phyloP scores from a whole-genome alignment of 2,888 invertebrate species.

The Carabus problematicus region DNA sequence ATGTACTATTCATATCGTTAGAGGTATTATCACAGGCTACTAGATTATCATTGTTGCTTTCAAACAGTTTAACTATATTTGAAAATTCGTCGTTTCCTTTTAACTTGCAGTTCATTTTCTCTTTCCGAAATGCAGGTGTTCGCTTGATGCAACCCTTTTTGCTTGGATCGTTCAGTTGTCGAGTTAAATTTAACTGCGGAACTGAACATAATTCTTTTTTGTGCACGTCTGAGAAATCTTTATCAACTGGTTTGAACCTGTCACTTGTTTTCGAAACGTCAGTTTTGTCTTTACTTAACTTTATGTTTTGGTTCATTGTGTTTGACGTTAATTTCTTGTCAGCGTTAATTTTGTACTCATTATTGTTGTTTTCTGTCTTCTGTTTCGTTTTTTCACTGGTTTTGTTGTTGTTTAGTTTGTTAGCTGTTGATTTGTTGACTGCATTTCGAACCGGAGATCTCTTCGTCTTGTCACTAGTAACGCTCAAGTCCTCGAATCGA shows the following conservation, averaged over 20 bases:
- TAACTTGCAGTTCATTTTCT: conserved; percentile 49
- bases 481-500: conserved; percentile 63
- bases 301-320: conserved; percentile 27
- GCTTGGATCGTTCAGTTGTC: conserved; percentile 58
- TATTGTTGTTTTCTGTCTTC: conserved; percentile 50
- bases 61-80: conserved; percentile 35
- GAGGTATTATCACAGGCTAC: neutral
- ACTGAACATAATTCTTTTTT: conserved; percentile 33
- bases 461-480: conserved; percentile 14
- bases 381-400: conserved; percentile 21
- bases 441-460: conserved; percentile 14
- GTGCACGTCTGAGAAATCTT: conserved; percentile 29
- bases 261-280: neutral
- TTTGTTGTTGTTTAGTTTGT: conserved; percentile 16
- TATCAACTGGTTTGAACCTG: conserved; percentile 8
- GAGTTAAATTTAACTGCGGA: conserved; percentile 47
- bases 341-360: conserved; percentile 41
- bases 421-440: neutral
- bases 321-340: conserved; percentile 39
- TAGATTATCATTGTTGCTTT: conserved; percentile 23
- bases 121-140: conserved; percentile 65
- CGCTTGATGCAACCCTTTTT: conserved; percentile 62
- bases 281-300: neutral
- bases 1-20: neutral
- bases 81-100: conserved; percentile 9